Evolutionary conservation across 2,113 vertebrate species (phyloP), one percentile per base, ranked within the genome.

Genomic region (Python bivittatus): DNA sequence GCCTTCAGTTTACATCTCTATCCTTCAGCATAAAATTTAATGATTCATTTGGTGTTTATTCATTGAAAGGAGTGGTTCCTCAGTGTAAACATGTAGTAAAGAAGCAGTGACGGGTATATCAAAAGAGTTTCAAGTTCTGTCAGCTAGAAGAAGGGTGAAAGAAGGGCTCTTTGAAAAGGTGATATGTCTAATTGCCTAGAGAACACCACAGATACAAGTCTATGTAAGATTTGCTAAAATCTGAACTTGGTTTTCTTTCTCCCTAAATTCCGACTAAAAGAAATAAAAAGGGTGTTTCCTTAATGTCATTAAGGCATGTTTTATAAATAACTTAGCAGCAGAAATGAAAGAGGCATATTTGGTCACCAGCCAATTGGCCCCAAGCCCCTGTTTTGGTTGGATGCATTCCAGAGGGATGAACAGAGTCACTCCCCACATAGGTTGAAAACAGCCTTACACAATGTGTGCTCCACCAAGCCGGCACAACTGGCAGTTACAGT

Each of bases 251-350:
- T 53, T 38, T 72, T 38, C 72, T 79, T 42, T 33, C 8, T 42
- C 17, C 33, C 68, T 79, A 27, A 12, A 48, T 60, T n/a, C 5
- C 22, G 13, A 3, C 58, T 52, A 89, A 53, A 53, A 88, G 9
- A 33, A 96, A 38, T 0, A 8, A 12, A 57, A 92, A 52, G 52
- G 56, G 89, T 93, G 29, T 79, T 95, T 38, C 89, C 79, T 29
- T 48, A 25, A 91, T 92, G 84, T 91, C 91, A 79, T 3, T 52
- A 33, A 54, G 57, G 44, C 90, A 88, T 91, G 44, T 57, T 95
- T 93, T 93, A 92, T 86, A 95, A 64, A 94, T 91, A 96, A 72
- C 93, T 93, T 91, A 94, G 94, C 52, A 92, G 88, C 90, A 93
- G 58, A 91, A 94, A 90, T 72, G 89, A 61, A 94, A 93, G 33